Evolutionary conservation across 1,140 invertebrate species (phyloP).

Genomic region (Homarus americanus): DNA sequence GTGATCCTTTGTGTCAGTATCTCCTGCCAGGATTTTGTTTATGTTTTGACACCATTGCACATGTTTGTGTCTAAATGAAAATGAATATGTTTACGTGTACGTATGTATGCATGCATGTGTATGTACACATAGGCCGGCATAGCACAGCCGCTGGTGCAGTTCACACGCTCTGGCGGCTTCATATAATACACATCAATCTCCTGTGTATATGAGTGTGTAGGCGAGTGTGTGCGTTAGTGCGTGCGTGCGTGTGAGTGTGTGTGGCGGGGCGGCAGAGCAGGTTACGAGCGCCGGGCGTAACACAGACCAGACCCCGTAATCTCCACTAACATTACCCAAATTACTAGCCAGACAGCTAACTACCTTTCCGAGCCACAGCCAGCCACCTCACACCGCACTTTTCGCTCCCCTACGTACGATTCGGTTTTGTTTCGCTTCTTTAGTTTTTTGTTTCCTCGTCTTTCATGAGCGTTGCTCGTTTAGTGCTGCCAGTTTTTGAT

Average conservation of each 20-base stretch:
- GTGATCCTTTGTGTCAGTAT: background rate
- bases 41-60: background rate
- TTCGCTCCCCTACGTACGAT: constrained; percentile 47
- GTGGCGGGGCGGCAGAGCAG: constrained; percentile 62
- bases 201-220: constrained; percentile 16
- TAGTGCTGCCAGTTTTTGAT: too few species aligned
- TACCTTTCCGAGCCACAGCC: constrained; percentile 60
- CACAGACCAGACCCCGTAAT: constrained; percentile 75
- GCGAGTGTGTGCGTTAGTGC: constrained; percentile 58
- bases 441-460: background rate
- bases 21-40: background rate
- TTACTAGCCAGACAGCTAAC: constrained; percentile 73
- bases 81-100: background rate
- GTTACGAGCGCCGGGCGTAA: constrained; percentile 70
- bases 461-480: too few species aligned
- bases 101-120: background rate
- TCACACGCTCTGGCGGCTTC: background rate
- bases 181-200: background rate
- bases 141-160: background rate
- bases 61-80: background rate
- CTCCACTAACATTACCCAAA: constrained; percentile 74
- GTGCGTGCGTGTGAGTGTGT: constrained; percentile 65
- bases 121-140: background rate
- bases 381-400: constrained; percentile 65
- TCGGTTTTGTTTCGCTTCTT: constrained; percentile 54